A percentile compares a stretch with the other conserved stretches of the same genome.
Evolutionary conservation across 2,113 vertebrate genomes (phyloP).

Genomic region (Gasterosteus nipponicus): DNA sequence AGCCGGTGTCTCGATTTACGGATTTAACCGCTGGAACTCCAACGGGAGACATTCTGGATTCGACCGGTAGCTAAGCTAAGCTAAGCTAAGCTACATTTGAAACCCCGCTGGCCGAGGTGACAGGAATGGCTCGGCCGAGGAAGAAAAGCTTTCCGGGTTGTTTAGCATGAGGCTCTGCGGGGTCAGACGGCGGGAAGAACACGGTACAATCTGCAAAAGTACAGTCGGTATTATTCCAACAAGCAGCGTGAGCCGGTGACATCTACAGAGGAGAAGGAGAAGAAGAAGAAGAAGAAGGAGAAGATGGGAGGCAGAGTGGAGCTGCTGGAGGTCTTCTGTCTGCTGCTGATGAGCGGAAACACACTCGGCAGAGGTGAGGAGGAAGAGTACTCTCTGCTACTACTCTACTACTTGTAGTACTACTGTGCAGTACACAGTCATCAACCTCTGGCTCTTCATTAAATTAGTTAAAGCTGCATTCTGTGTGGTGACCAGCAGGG

Average conservation of each 20-base stretch:
- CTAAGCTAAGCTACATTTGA: background rate
- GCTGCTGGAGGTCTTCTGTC: constrained; percentile 51
- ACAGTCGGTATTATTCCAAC: background rate
- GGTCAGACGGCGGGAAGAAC: constrained; percentile 22
- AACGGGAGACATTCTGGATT: background rate
- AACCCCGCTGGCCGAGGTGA: background rate
- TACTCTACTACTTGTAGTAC: too few species aligned
- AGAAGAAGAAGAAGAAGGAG: background rate
- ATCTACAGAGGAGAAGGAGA: background rate
- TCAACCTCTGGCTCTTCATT: too few species aligned
- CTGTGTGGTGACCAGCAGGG: too few species aligned
- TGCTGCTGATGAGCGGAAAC: constrained; percentile 47
- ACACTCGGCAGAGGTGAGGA: constrained; percentile 51
- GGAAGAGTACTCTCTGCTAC: background rate
- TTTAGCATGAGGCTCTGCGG: constrained; percentile 49
- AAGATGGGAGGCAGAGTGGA: constrained; percentile 27
- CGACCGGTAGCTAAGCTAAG: background rate
- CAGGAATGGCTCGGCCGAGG: constrained; percentile 52
- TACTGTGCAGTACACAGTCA: too few species aligned
- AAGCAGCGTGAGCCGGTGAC: background rate
- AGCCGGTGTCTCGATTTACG: accelerated
- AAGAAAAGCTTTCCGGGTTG: constrained; percentile 35
- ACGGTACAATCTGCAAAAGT: background rate
- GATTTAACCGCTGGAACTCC: background rate
- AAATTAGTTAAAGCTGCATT: too few species aligned